phyloP scores from a whole-genome alignment of 1,140 invertebrate species.

The Penaeus japonicus region DNA sequence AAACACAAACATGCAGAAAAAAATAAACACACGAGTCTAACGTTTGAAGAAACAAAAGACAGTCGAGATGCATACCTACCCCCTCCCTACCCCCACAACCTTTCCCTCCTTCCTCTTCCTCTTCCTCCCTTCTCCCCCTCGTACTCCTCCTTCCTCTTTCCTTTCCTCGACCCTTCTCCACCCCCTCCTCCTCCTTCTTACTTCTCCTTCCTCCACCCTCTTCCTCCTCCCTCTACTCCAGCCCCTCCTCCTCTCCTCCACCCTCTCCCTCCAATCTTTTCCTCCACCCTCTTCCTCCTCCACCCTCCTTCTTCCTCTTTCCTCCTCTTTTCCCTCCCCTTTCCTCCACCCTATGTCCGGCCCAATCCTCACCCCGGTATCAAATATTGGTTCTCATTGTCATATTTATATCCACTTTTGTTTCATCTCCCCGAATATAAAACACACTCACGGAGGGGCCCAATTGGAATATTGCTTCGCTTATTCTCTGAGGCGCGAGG shows the following conservation, averaged over 20 bases:
- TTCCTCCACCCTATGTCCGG: not conserved
- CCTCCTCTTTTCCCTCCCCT: not conserved
- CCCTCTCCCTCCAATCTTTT: not conserved
- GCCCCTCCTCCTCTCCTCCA: not conserved
- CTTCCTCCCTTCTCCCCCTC: not conserved
- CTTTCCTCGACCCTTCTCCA: not conserved
- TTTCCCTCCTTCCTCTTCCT: not conserved
- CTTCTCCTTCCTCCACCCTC: not conserved
- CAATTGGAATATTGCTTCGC: constrained; percentile 46
- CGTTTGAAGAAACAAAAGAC: too few species aligned
- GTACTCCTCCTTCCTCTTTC: not conserved
- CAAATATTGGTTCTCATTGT: constrained; percentile 50
- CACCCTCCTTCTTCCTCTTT: not conserved
- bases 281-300: not conserved
- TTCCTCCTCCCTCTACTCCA: not conserved
- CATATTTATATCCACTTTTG: constrained; percentile 54
- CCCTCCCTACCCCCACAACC: too few species aligned
- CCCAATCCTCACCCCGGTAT: constrained; percentile 27
- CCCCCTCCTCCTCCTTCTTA: too few species aligned
- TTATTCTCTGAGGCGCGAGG: not conserved
- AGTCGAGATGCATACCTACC: too few species aligned
- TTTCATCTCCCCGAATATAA: constrained; percentile 40
- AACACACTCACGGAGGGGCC: constrained; percentile 29
- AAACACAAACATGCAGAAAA: too few species aligned
- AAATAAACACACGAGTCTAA: too few species aligned